These are phyloP conservation scores for Oreortyx pictus DNA, from an alignment of 2,797 vertebrate species.

Conservation along the genomic window DNA sequence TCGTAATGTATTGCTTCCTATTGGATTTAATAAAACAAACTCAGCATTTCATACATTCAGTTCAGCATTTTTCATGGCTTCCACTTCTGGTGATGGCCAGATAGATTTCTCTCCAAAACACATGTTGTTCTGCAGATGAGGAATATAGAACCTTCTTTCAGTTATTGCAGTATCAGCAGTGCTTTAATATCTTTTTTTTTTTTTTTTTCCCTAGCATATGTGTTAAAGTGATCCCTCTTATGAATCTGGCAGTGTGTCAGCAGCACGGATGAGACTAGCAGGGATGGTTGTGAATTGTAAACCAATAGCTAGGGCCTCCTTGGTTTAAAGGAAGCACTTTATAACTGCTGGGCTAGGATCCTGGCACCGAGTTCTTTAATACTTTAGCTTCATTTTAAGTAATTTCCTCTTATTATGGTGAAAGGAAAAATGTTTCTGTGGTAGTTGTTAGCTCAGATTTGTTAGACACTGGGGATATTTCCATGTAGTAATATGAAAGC, in stretches of 20 bases:
- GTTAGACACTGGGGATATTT: neutral
- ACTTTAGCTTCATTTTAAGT: neutral
- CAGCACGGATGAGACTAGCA: neutral
- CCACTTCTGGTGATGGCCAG: conserved; percentile 20
- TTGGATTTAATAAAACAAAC: conserved; percentile 59
- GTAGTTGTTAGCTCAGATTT: neutral
- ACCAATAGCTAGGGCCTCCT: neutral
- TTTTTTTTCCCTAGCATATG: neutral
- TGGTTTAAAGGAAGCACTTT: neutral
- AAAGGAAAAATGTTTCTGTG: neutral
- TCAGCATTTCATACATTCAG: too few relatives aligned
- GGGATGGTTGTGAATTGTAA: neutral
- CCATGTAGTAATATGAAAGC: fast-evolving
- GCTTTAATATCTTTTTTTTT: conserved; percentile 25
- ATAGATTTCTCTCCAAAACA: conserved; percentile 58
- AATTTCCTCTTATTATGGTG: neutral
- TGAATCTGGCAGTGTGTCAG: neutral
- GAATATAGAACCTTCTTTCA: conserved; percentile 4
- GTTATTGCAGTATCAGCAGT: conserved; percentile 48
- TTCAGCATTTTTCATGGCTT: conserved; percentile 52
- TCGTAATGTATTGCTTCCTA: conserved; percentile 32
- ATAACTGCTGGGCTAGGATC: neutral
- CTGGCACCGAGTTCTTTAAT: neutral
- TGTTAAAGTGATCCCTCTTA: conserved; percentile 10
- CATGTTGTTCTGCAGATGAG: conserved; percentile 43